These are phyloP conservation scores for Gracilinanus agilis DNA, from an alignment of 2,113 vertebrate genomes.

Conservation along the genomic window DNA sequence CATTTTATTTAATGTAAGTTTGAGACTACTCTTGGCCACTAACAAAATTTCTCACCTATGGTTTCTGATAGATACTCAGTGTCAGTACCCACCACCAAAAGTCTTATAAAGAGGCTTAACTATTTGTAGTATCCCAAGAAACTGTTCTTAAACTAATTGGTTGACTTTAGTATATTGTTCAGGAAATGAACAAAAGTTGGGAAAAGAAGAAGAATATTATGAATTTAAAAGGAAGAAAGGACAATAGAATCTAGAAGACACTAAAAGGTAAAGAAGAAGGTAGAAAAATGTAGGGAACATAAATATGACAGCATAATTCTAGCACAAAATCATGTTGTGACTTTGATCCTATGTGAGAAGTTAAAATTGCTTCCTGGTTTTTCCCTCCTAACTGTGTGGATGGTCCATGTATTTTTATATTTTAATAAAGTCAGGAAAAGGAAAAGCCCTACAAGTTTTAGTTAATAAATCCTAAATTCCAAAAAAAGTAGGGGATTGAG, in stretches of 20 bases:
- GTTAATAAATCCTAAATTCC: not conserved
- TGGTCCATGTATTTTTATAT: not conserved
- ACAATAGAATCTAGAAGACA: not conserved
- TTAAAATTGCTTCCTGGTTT: not conserved
- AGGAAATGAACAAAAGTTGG: not conserved
- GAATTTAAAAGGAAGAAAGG: not conserved
- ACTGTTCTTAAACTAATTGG: not conserved
- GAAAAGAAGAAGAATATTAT: not conserved
- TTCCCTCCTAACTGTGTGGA: not conserved
- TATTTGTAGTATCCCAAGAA: not conserved
- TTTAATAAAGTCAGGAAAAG: not conserved
- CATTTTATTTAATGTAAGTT: not conserved
- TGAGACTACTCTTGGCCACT: not conserved
- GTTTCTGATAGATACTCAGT: not conserved
- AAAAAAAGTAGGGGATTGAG: not conserved
- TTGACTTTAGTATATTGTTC: not conserved
- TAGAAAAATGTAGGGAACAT: not conserved
- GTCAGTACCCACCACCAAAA: not conserved
- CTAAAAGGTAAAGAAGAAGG: not conserved
- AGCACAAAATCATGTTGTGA: not conserved
- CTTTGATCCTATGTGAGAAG: not conserved
- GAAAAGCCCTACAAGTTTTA: not conserved
- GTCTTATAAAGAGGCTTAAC: not conserved
- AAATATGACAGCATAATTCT: not conserved
- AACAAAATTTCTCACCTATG: not conserved